Evolutionary conservation across 2,113 vertebrate species (phyloP).

Genomic region (Aleadryas rufinucha): DNA sequence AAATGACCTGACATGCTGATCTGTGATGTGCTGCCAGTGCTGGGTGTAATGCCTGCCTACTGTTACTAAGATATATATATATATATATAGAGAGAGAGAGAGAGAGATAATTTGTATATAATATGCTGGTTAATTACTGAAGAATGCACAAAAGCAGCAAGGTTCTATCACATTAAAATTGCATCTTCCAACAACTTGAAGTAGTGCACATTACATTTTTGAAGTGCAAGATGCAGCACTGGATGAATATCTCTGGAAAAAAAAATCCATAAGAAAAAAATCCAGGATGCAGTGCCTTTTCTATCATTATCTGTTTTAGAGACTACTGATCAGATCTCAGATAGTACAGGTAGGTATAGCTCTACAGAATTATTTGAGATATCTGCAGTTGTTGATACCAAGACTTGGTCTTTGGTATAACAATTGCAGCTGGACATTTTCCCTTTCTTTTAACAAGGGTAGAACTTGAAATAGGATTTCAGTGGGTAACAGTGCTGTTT

Average conservation of each 20-base stretch:
- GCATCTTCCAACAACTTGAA: constrained; percentile 9
- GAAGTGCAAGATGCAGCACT: not conserved
- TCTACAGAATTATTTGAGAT: not conserved
- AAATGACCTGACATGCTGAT: constrained; percentile 26
- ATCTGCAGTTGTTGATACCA: not conserved
- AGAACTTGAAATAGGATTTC: not conserved
- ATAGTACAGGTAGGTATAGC: not conserved
- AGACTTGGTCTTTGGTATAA: not conserved
- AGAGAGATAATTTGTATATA: not conserved
- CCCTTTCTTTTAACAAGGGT: not conserved
- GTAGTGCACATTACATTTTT: not conserved
- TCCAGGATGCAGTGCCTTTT: not conserved
- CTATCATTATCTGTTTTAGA: not conserved
- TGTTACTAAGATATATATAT: not conserved
- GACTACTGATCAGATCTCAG: not conserved
- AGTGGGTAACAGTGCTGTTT: not conserved
- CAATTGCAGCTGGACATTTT: not conserved
- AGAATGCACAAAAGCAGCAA: not conserved
- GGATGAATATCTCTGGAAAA: not conserved
- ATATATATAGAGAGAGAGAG: too few relatives aligned
- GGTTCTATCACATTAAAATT: not conserved
- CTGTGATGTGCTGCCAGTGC: constrained; percentile 60
- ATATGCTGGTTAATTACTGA: constrained; percentile 53
- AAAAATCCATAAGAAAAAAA: not conserved
- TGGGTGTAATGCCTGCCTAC: constrained; percentile 22